Percentiles rank a stretch among this genome's conserved stretches.
Evolutionary conservation across 1,140 invertebrate genomes (phyloP).

Genomic region (Coptotermes formosanus): DNA sequence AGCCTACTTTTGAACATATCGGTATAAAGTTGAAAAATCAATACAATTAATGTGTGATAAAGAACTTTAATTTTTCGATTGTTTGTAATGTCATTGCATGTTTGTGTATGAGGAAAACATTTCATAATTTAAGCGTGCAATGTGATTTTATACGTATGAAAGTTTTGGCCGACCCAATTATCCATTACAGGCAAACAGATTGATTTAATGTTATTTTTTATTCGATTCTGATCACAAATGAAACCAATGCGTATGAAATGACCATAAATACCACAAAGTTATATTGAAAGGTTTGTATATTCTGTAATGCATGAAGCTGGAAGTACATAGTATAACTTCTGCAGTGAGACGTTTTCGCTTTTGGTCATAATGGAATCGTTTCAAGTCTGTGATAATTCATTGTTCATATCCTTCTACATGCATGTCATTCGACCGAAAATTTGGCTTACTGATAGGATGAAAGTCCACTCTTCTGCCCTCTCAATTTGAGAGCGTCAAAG

Average conservation of each 20-base stretch:
- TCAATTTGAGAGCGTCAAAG: too few species aligned
- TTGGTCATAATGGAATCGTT: too few species aligned
- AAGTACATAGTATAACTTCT: too few species aligned
- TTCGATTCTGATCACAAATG: background rate
- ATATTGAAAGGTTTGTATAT: too few species aligned
- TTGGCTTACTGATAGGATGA: too few species aligned
- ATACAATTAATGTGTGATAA: background rate
- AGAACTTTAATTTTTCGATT: background rate
- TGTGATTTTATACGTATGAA: constrained; percentile 1
- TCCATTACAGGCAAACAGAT: background rate
- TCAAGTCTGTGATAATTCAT: too few species aligned
- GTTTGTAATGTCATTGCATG: background rate
- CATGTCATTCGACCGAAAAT: too few species aligned
- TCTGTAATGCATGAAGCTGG: too few species aligned
- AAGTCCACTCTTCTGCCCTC: too few species aligned
- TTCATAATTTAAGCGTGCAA: background rate
- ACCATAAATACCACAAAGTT: background rate
- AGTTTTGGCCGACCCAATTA: background rate
- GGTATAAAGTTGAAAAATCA: background rate
- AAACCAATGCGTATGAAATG: background rate
- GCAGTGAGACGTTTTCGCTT: too few species aligned
- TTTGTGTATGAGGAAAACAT: background rate
- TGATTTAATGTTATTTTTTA: background rate
- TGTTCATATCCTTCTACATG: too few species aligned
- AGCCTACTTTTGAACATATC: background rate